A percentile compares a stretch with the other conserved stretches of the same genome.
Conservation (phyloP, 2,797 vertebrate species). For the Characodon lateralis region DNA sequence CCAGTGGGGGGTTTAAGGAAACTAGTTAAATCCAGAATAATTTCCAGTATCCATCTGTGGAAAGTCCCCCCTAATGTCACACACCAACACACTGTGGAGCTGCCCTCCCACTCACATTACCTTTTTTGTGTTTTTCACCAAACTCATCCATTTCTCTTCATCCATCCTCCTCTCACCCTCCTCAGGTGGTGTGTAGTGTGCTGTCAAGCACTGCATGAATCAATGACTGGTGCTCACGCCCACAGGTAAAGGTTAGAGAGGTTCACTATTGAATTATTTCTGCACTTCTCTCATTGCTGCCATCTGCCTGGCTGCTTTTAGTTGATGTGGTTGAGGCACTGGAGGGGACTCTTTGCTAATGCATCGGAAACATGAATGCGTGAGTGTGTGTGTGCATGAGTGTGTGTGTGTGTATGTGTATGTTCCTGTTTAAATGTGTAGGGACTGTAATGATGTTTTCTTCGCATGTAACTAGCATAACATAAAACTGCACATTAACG, state of each 20-base stretch:
- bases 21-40: slow-evolving; percentile 37
- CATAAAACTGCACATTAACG: slow-evolving; percentile 35
- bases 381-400: slow-evolving; percentile 44
- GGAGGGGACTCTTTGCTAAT: slow-evolving; percentile 73
- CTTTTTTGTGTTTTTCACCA: slow-evolving; percentile 65
- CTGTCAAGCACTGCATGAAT: slow-evolving; percentile 77
- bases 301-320: slow-evolving; percentile 82
- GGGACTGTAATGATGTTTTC: slow-evolving; percentile 42
- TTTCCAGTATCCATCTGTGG: slow-evolving; percentile 49
- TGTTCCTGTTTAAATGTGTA: slow-evolving; percentile 35
- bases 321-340: slow-evolving; percentile 75
- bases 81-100: slow-evolving; percentile 44
- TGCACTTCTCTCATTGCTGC: slow-evolving; percentile 80
- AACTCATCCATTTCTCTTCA: slow-evolving; percentile 72
- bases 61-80: slow-evolving; percentile 62
- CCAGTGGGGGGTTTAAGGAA: slow-evolving; percentile 35
- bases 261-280: slow-evolving; percentile 86
- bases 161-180: slow-evolving; percentile 62
- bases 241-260: slow-evolving; percentile 85
- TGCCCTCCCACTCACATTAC: slow-evolving; percentile 66
- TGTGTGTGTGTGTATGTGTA: slow-evolving; percentile 39
- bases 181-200: slow-evolving; percentile 78
- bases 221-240: slow-evolving; percentile 81
- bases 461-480: slow-evolving; percentile 49
- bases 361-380: slow-evolving; percentile 60